phyloP scores from a whole-genome alignment of 1,140 invertebrate species.

The Plodia interpunctella region DNA sequence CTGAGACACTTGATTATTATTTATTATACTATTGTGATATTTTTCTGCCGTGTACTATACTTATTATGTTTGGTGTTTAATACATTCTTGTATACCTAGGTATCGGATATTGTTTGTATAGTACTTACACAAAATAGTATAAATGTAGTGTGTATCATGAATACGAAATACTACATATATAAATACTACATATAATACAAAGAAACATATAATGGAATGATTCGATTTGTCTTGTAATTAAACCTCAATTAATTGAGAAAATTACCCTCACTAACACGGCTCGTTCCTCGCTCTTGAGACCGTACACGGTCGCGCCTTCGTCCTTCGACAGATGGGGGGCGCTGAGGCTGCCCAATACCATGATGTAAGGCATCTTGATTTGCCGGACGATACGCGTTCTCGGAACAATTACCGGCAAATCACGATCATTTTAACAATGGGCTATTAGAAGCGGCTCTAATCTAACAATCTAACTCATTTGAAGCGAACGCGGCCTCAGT shows the following conservation, averaged over 20 bases:
- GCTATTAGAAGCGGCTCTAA: constrained; percentile 9
- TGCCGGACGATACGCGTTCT: background rate
- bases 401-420: constrained; percentile 31
- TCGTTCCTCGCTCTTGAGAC: constrained; percentile 65
- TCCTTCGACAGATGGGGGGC: constrained; percentile 60
- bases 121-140: no score
- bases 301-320: constrained; percentile 65
- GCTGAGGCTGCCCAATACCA: constrained; percentile 67
- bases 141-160: no score
- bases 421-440: constrained; percentile 34
- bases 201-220: no score
- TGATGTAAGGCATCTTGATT: constrained; percentile 63
- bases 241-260: constrained; percentile 10
- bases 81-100: no score
- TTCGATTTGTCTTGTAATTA: constrained; percentile 2
- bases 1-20: no score
- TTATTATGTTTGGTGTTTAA: no score
- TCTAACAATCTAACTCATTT: background rate
- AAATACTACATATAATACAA: no score
- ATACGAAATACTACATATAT: no score
- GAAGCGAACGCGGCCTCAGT: constrained; percentile 29
- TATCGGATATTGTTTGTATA: no score
- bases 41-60: no score
- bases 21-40: no score
- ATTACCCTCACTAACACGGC: constrained; percentile 56